phyloP scores from a whole-genome alignment of 2,888 invertebrate genomes.

The Spisula solida region DNA sequence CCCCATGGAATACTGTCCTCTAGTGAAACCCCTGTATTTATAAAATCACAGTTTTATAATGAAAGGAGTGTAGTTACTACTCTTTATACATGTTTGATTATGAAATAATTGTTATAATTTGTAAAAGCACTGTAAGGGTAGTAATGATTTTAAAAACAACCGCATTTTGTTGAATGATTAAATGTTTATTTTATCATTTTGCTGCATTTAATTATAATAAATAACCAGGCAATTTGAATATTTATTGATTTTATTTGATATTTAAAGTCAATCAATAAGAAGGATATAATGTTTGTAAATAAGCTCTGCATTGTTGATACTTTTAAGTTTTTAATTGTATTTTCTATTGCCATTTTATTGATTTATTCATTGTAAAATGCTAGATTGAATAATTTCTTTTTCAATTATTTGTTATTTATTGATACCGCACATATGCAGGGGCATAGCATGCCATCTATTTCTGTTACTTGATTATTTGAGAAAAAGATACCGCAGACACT shows the following conservation, averaged over 20 bases:
- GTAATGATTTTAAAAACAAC: background rate
- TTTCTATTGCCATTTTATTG: too few species aligned
- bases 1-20: too few species aligned
- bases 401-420: background rate
- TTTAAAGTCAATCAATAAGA: background rate
- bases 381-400: background rate
- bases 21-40: too few species aligned
- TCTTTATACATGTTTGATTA: background rate
- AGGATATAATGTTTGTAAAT: background rate
- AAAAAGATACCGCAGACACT: background rate
- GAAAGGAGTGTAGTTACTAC: background rate
- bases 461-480: background rate
- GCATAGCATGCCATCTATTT: slow-evolving; percentile 2
- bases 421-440: background rate
- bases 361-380: too few species aligned
- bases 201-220: background rate
- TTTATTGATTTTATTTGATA: background rate
- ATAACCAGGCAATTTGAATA: background rate
- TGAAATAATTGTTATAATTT: background rate
- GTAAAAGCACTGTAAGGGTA: background rate
- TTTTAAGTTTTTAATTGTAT: background rate
- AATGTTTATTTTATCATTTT: background rate
- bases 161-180: background rate
- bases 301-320: background rate
- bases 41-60: too few species aligned